These are phyloP conservation scores for Erythrolamprus reginae DNA, from an alignment of 2,113 vertebrate genomes.

Conservation along the genomic window DNA sequence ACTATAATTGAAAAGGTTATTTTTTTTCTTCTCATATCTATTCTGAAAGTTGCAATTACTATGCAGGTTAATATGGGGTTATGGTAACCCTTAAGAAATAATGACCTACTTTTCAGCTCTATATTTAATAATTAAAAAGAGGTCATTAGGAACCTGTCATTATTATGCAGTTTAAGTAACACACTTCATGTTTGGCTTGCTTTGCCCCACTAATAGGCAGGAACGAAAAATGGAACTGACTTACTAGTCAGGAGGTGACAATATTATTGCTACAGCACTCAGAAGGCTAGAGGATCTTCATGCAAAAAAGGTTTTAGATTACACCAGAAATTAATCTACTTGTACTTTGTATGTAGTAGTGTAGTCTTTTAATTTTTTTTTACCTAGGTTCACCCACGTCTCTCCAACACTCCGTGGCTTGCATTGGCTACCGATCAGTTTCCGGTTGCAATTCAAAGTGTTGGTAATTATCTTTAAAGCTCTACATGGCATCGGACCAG, in stretches of 20 bases:
- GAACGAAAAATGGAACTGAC: not conserved
- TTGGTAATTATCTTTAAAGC: too few relatives aligned
- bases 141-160: not conserved
- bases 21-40: not conserved
- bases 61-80: slow-evolving; percentile 11
- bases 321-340: not conserved
- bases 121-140: slow-evolving; percentile 21
- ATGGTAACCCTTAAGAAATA: slow-evolving; percentile 6
- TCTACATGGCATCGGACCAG: too few relatives aligned
- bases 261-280: not conserved
- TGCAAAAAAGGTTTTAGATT: not conserved
- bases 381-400: too few relatives aligned
- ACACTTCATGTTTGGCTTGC: not conserved
- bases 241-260: slow-evolving; percentile 2
- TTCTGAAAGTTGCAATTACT: slow-evolving; percentile 5
- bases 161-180: not conserved
- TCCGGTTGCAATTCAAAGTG: too few relatives aligned
- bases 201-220: not conserved
- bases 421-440: too few relatives aligned
- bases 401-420: too few relatives aligned
- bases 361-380: too few relatives aligned
- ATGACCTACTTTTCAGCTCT: slow-evolving; percentile 2
- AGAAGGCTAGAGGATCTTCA: not conserved
- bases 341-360: not conserved
- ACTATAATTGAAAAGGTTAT: not conserved